Evolutionary conservation across 2,113 vertebrate genomes (phyloP).

Genomic region (Beaufortia kweichowensis): DNA sequence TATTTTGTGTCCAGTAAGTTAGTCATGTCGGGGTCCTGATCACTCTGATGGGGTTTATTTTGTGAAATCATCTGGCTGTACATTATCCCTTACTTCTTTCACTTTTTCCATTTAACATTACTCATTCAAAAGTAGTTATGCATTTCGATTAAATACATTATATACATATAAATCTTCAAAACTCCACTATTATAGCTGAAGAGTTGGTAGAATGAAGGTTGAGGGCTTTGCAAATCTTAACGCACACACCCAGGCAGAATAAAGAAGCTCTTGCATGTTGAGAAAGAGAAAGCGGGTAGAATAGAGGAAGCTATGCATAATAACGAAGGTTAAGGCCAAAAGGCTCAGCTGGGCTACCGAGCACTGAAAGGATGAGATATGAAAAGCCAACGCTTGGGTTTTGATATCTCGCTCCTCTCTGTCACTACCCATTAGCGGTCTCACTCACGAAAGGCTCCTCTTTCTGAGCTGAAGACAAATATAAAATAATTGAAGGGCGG

Average conservation of each 20-base stretch:
- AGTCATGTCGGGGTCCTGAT: too few relatives aligned
- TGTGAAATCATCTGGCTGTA: too few relatives aligned
- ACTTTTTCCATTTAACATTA: too few relatives aligned
- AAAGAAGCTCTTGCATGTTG: conserved; percentile 24
- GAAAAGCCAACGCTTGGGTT: conserved; percentile 22
- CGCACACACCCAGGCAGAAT: conserved; percentile 8
- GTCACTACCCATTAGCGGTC: conserved; percentile 44
- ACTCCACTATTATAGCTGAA: too few relatives aligned
- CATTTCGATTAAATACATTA: too few relatives aligned
- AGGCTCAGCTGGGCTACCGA: conserved; percentile 46
- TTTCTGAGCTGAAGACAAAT: conserved; percentile 33
- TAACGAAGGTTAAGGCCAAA: conserved; percentile 59
- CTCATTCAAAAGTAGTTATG: too few relatives aligned
- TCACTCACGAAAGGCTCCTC: conserved; percentile 28
- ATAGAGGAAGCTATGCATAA: conserved; percentile 71
- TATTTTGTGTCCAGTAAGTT: too few relatives aligned
- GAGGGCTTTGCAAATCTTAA: background rate
- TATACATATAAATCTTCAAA: too few relatives aligned
- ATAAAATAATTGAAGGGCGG: conserved; percentile 39
- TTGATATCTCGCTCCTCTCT: conserved; percentile 49
- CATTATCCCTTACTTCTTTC: too few relatives aligned
- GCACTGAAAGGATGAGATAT: conserved; percentile 39
- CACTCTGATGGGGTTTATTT: too few relatives aligned
- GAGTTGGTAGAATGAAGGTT: background rate
- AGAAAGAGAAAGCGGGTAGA: background rate